These are phyloP conservation scores for Amphiprion ocellaris DNA, from an alignment of 2,113 vertebrate genomes.

Conservation along the genomic window DNA sequence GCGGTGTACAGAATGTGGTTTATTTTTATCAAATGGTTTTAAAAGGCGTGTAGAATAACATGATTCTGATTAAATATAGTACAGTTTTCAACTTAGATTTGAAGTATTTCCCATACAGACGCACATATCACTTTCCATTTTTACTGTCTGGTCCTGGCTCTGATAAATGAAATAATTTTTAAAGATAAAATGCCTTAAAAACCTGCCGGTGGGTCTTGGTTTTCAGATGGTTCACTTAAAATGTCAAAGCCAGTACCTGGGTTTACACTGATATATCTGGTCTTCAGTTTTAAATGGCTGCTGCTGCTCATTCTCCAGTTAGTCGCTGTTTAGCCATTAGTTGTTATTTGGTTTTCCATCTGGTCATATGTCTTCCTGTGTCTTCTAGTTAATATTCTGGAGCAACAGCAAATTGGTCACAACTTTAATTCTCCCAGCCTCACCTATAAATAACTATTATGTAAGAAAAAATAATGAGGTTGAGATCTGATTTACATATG, in stretches of 20 bases:
- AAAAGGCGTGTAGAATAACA: too few relatives aligned
- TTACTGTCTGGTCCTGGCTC: too few relatives aligned
- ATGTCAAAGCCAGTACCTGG: not conserved
- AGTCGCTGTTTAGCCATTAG: not conserved
- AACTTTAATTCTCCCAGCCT: constrained; percentile 23
- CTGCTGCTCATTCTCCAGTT: not conserved
- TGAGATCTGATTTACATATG: constrained; percentile 20
- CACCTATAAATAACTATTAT: constrained; percentile 33
- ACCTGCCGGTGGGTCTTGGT: too few relatives aligned
- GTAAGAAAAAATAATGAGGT: constrained; percentile 34
- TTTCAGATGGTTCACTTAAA: not conserved
- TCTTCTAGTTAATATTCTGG: constrained; percentile 23
- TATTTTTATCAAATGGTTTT: too few relatives aligned
- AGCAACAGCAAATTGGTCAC: constrained; percentile 4
- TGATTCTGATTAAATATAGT: too few relatives aligned
- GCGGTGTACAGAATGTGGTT: too few relatives aligned
- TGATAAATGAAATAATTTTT: too few relatives aligned
- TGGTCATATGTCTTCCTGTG: not conserved
- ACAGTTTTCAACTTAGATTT: too few relatives aligned
- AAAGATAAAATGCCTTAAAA: too few relatives aligned
- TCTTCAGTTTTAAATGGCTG: too few relatives aligned
- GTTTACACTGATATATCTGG: not conserved
- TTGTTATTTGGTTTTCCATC: not conserved
- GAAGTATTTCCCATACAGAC: too few relatives aligned
- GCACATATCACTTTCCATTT: too few relatives aligned